A percentile compares a stretch with the other conserved stretches of the same genome.
Conservation (phyloP, 2,113 vertebrate genomes). For the Mesocricetus auratus region DNA sequence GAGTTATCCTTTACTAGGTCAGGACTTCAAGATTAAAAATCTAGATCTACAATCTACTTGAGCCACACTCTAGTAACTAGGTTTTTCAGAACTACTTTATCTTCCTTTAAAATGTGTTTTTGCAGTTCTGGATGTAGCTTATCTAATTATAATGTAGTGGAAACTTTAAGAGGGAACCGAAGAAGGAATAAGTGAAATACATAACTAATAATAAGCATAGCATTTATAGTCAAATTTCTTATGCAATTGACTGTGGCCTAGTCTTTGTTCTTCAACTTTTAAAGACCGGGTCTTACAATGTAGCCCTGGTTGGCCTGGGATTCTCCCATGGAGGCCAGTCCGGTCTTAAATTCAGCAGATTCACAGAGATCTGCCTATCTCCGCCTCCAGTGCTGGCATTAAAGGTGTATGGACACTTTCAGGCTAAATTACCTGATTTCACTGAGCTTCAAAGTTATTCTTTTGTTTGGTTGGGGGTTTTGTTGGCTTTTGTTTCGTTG, state of each 20-base stretch:
- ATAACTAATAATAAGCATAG: neutral
- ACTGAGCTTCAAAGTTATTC: neutral
- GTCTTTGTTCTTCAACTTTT: neutral
- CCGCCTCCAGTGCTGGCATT: neutral
- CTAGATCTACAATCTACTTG: neutral
- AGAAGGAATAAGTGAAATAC: neutral
- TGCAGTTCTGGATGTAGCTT: slow-evolving; percentile 21
- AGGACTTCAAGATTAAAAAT: neutral
- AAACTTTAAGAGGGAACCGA: neutral
- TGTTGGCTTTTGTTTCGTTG: neutral
- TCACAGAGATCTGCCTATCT: neutral
- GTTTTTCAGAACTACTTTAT: slow-evolving; percentile 26
- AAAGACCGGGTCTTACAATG: neutral
- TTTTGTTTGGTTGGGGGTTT: neutral
- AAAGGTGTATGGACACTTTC: neutral
- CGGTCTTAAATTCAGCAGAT: neutral
- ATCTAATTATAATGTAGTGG: neutral
- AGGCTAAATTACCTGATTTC: neutral
- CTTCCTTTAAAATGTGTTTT: neutral
- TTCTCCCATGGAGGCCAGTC: neutral
- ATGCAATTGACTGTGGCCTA: neutral
- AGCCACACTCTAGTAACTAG: neutral
- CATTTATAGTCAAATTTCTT: slow-evolving; percentile 22
- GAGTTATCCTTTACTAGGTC: neutral
- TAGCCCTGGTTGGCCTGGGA: neutral